phyloP scores from a whole-genome alignment of 2,888 invertebrate species.

The Plutella xylostella region DNA sequence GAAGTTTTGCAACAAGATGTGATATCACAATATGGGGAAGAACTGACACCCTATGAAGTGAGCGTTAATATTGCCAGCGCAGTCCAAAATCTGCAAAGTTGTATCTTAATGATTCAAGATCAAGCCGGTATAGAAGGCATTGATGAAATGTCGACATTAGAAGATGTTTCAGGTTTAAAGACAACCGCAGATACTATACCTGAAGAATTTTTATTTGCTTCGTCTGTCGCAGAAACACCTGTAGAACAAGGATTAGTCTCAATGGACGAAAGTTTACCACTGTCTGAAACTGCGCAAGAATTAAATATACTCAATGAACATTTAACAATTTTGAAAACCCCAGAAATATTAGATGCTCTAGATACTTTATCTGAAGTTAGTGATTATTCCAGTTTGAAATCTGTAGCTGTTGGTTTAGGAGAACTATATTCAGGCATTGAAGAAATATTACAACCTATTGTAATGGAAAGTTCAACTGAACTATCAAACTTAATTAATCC shows the following conservation, averaged over 20 bases:
- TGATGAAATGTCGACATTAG: constrained; percentile 67
- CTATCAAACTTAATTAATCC: constrained; percentile 26
- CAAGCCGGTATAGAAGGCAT: constrained; percentile 55
- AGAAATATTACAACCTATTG: constrained; percentile 44
- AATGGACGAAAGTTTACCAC: constrained; percentile 24
- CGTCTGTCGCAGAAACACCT: constrained; percentile 32
- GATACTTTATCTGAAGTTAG: constrained; percentile 45
- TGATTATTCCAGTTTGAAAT: constrained; percentile 44
- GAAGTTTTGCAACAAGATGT: constrained; percentile 57
- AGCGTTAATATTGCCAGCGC: constrained; percentile 41
- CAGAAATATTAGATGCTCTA: constrained; percentile 42
- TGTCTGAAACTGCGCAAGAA: constrained; percentile 39
- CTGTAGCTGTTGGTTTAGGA: constrained; percentile 33
- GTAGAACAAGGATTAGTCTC: constrained; percentile 25
- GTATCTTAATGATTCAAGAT: constrained; percentile 57
- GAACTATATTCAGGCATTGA: constrained; percentile 41
- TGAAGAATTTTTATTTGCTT: constrained; percentile 39
- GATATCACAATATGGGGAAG: constrained; percentile 49
- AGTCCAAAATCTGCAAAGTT: constrained; percentile 50
- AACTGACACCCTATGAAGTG: constrained; percentile 30
- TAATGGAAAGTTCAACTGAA: constrained; percentile 40
- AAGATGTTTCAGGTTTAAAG: constrained; percentile 69
- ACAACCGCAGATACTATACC: constrained; percentile 62
- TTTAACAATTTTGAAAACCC: constrained; percentile 39
- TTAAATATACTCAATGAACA: constrained; percentile 44